Base-by-base conservation (phyloP, 2,888 invertebrate species). In the Pachymerium ferrugineum region DNA sequence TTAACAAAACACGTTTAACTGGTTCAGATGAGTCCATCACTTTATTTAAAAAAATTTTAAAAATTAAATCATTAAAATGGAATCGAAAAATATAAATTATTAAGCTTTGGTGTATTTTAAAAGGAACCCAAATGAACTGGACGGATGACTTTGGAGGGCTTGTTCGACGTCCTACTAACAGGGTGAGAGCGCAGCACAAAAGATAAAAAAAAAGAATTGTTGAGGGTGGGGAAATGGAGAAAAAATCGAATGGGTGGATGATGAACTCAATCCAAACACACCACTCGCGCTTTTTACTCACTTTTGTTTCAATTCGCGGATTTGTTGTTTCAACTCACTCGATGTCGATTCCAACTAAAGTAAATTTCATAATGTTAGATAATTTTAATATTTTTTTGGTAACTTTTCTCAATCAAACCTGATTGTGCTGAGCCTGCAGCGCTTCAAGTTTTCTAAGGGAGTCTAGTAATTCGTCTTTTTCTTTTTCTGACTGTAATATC, bases 381-480 rank as follows among this genome's bases (percentile, higher is more conserved):
- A 10, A 28, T 70, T 25, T 31, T 10, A 12, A 70, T 6, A 16
- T 38, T 38, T 38, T 10, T 14, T 8, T 3, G 16, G 14, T 38
- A 3, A 10, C 16, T 38, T 8, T 38, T 38, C 4, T 38, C n/a
- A n/a, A 28, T 25, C 69, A 12, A 6, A 54, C 72, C 47, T 72
- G 29, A 6, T 22, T 25, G 22, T 72, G 6, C 47, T 72, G 72
- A 6, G 28, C 4, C 29, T 72, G 28, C 16, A 72, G 62, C 8
- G 8, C 29, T 47, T 29, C 47, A 14, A 54, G 25, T 73, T 67
- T 69, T 38, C 54, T 70, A 54, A 75, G n/a, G 30, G 62, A 70
- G 10, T 31, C 31, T 1, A 67, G 73, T 16, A 74, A 70, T 54
- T 75, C 70, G 28, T 74, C 73, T 25, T 75, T 75, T 35, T 73